Percentiles rank a stretch among this genome's conserved stretches.
These are phyloP conservation scores for Melanerpes aurifrons DNA, from an alignment of 2,113 vertebrate genomes.

Conservation along the genomic window DNA sequence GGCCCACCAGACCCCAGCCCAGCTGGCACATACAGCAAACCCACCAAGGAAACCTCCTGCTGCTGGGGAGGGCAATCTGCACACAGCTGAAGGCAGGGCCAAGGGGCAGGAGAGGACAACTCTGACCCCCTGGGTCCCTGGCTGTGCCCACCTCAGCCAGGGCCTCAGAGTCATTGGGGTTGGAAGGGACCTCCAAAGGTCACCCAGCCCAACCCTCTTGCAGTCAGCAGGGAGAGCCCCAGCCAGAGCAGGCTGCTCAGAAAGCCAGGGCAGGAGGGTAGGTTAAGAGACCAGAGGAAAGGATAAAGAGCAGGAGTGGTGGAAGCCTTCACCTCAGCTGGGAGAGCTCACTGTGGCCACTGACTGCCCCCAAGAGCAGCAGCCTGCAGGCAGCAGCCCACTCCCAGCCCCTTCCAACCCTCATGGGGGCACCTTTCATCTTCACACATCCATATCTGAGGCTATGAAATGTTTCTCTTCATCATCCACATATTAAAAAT, in stretches of 20 bases:
- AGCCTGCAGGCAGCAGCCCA: not conserved
- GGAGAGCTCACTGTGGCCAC: not conserved
- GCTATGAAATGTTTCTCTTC: not conserved
- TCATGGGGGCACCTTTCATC: not conserved
- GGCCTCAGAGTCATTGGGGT: too few species aligned
- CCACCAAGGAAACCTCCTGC: not conserved
- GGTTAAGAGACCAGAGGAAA: not conserved
- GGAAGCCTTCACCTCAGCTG: not conserved
- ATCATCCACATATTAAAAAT: constrained; percentile 13
- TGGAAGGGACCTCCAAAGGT: too few species aligned
- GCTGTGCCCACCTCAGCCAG: not conserved
- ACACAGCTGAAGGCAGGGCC: not conserved
- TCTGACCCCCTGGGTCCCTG: not conserved
- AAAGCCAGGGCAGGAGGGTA: fast-evolving
- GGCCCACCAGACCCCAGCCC: not conserved
- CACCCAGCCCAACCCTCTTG: too few species aligned
- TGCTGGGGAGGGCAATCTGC: not conserved
- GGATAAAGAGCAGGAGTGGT: not conserved
- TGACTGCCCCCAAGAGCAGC: not conserved
- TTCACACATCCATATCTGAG: not conserved
- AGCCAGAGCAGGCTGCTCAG: not conserved
- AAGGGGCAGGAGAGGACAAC: not conserved
- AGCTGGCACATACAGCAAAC: fast-evolving
- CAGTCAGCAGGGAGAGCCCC: too few species aligned
- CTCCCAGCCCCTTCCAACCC: not conserved